Base-by-base conservation (phyloP, 1,140 invertebrate genomes). In the Ctenoplectra terminalis region DNA sequence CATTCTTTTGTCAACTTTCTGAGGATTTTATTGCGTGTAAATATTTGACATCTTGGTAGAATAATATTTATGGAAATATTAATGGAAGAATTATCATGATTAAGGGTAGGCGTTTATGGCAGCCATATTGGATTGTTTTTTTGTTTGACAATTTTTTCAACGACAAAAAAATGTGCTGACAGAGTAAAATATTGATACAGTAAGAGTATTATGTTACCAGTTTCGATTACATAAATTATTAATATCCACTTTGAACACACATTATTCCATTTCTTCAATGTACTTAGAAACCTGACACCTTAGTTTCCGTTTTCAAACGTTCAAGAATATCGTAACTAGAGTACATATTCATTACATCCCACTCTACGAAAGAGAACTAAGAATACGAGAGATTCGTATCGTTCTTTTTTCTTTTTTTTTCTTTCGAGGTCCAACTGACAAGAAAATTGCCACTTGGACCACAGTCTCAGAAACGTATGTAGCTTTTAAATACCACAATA, bases 401-500 rank as follows among this genome's bases (percentile, higher is more conserved):
- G 7, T 11, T 11, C n/a, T 29, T 48, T 37, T n/a, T 37, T 23
- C 5, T 2, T 2, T 6, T 37, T 23, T 6, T 9, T 0, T 0
- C 17, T 23, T 4, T 54, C 23, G n/a, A 40, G 15, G n/a, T 0
- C 3, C 3, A 48, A 9, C 15, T n/a, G 34, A 6, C 26, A 31
- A 54, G 58, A 52, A 71, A 73, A 63, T 52, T 43, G 5, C 15
- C 26, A 15, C 15, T 60, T 17, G 34, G 46, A 31, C 13, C 7
- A 43, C 40, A 29, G 31, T 37, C 31, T 11, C 48, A 50, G 58
- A 46, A 54, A 43, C 26, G 15, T 5, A 0, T 15, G 48, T n/a
- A n/a, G n/a, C n/a, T 46, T 52, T 80, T 73, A 80, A 73, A 80
- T 80, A 46, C 69, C 48, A 26, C 70, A 64, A 56, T 63, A 52